phyloP scores from a whole-genome alignment of 2,113 vertebrate genomes.

The Perca schrenkii region DNA sequence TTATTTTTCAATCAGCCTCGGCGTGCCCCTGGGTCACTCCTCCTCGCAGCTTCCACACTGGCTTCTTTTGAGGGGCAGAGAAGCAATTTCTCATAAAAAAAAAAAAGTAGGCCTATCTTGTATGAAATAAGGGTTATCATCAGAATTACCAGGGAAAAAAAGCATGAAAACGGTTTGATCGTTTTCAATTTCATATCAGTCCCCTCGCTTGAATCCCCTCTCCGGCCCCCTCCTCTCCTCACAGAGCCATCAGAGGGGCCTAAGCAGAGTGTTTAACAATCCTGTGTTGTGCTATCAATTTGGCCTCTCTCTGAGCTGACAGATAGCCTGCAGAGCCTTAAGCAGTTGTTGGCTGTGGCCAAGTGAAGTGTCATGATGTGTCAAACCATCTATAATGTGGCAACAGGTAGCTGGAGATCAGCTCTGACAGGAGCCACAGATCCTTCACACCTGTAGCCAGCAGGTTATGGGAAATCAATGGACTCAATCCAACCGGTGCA shows the following conservation, averaged over 20 bases:
- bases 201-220: slow-evolving; percentile 20
- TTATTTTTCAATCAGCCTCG: slow-evolving; percentile 99
- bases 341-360: slow-evolving; percentile 44
- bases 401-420: slow-evolving; percentile 48
- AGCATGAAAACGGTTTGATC: slow-evolving; percentile 77
- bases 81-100: slow-evolving; percentile 93
- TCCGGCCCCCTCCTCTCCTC: background rate
- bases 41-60: slow-evolving; percentile 86
- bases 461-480: slow-evolving; percentile 61
- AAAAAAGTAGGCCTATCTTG: slow-evolving; percentile 67
- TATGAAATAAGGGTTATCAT: slow-evolving; percentile 84
- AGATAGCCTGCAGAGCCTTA: slow-evolving; percentile 49
- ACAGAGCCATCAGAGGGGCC: slow-evolving; percentile 48
- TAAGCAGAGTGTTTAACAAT: slow-evolving; percentile 72
- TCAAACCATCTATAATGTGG: slow-evolving; percentile 45
- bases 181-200: slow-evolving; percentile 79
- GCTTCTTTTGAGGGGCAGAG: slow-evolving; percentile 87
- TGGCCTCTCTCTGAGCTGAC: slow-evolving; percentile 45
- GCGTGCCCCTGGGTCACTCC: slow-evolving; percentile 95
- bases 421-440: slow-evolving; percentile 59
- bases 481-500: slow-evolving; percentile 37
- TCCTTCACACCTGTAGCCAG: slow-evolving; percentile 63
- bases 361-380: slow-evolving; percentile 59
- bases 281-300: slow-evolving; percentile 75
- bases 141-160: slow-evolving; percentile 74